These are phyloP conservation scores for Montipora cactus DNA, from an alignment of 64 coral and sea anemone species.

Conservation along the genomic window DNA sequence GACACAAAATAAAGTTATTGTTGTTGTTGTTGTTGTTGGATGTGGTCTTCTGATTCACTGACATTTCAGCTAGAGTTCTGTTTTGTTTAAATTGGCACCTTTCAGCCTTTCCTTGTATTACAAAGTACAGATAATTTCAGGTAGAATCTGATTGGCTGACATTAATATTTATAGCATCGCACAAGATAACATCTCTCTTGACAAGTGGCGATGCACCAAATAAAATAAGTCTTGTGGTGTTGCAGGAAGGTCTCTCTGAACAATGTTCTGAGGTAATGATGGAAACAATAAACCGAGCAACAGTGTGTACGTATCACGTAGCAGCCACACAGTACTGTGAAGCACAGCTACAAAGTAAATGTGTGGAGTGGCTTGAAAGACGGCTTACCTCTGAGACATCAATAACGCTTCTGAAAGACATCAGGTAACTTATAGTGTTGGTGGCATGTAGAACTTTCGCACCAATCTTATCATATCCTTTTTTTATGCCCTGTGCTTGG, in stretches of 20 bases:
- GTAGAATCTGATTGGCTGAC: too few species aligned
- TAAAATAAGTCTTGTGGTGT: background rate
- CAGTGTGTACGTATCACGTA: constrained; percentile 82
- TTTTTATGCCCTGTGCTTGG: background rate
- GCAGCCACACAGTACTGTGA: constrained; percentile 90
- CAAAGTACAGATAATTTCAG: too few species aligned
- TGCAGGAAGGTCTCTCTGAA: constrained; percentile 81
- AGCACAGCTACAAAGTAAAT: constrained; percentile 57
- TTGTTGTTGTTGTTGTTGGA: too few species aligned
- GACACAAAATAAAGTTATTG: too few species aligned
- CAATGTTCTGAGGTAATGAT: constrained; percentile 93
- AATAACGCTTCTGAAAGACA: constrained; percentile 79
- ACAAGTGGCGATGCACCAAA: too few species aligned
- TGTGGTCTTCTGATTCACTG: too few species aligned
- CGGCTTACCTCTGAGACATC: constrained; percentile 76
- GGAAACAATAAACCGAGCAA: constrained; percentile 87
- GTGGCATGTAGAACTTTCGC: background rate
- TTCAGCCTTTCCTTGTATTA: too few species aligned
- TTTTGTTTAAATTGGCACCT: too few species aligned
- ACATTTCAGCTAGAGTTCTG: too few species aligned
- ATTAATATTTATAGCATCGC: too few species aligned
- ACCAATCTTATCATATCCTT: background rate
- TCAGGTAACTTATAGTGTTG: constrained; percentile 50
- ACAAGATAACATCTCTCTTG: too few species aligned
- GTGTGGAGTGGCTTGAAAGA: constrained; percentile 97